Percentiles rank a stretch among this genome's conserved stretches.
phyloP scores from a whole-genome alignment of 2,113 vertebrate genomes.

The Cyanoramphus novaezelandiae region DNA sequence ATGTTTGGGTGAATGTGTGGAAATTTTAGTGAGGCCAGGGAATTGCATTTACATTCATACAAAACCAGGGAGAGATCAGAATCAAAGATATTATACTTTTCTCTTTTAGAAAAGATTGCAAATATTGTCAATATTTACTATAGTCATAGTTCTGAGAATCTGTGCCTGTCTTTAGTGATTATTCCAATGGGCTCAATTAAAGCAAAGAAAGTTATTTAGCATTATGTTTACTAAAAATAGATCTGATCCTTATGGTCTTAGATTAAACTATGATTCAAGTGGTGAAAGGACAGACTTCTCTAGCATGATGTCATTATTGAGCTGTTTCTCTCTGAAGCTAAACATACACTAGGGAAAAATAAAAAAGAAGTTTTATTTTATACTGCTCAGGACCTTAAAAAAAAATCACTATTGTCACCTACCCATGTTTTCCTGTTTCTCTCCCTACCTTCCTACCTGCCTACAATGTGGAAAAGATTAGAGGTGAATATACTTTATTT shows the following conservation, averaged over 20 bases:
- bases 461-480: neutral
- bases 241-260: neutral
- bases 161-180: neutral
- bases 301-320: neutral
- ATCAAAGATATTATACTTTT: neutral
- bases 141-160: neutral
- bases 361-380: neutral
- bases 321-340: neutral
- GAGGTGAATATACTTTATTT: neutral
- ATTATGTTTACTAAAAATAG: conserved; percentile 26
- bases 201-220: conserved; percentile 41
- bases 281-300: neutral
- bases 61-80: neutral
- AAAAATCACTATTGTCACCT: neutral
- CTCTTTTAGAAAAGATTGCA: neutral
- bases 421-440: neutral
- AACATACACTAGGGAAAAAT: neutral
- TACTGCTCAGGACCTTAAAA: neutral
- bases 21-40: neutral
- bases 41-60: neutral
- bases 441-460: neutral
- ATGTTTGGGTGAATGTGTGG: neutral
- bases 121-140: neutral
- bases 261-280: neutral
- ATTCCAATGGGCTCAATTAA: conserved; percentile 2